These are phyloP conservation scores for Elaeidobius kamerunicus DNA, from an alignment of 2,888 invertebrate genomes.

Conservation along the genomic window DNA sequence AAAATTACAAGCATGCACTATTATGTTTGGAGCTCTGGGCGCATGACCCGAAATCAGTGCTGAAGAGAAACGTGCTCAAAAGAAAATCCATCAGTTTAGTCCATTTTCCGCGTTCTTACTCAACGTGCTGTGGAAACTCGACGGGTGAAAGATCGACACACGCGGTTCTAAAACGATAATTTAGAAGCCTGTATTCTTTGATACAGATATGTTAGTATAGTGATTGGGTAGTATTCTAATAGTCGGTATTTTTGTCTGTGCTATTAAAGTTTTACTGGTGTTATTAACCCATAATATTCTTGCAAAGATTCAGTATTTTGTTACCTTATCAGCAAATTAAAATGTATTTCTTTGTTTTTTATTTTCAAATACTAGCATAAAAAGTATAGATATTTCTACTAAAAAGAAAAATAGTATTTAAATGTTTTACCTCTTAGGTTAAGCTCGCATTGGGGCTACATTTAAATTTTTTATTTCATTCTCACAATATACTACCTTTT, in stretches of 20 bases:
- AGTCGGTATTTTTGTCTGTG: neutral
- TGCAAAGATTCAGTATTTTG: too few species aligned
- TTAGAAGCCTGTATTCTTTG: neutral
- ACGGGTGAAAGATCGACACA: neutral
- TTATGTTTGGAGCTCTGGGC: neutral
- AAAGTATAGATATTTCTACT: too few species aligned
- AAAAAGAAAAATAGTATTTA: too few species aligned
- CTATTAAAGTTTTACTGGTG: neutral
- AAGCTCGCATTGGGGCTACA: too few species aligned
- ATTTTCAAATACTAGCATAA: too few species aligned
- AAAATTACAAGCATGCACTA: neutral
- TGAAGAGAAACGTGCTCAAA: slow-evolving; percentile 10
- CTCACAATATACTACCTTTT: too few species aligned
- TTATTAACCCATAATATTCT: too few species aligned
- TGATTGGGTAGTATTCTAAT: neutral
- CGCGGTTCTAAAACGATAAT: neutral
- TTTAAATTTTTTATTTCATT: too few species aligned
- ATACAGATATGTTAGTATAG: neutral
- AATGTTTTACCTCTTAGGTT: too few species aligned
- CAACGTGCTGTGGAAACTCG: neutral
- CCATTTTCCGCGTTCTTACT: slow-evolving; percentile 5
- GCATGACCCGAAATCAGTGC: slow-evolving; percentile 21
- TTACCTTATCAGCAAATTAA: too few species aligned
- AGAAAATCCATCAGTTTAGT: slow-evolving; percentile 18
- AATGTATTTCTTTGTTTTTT: too few species aligned